Conservation (phyloP, 2,888 invertebrate species). For the Eupithecia subfuscata region DNA sequence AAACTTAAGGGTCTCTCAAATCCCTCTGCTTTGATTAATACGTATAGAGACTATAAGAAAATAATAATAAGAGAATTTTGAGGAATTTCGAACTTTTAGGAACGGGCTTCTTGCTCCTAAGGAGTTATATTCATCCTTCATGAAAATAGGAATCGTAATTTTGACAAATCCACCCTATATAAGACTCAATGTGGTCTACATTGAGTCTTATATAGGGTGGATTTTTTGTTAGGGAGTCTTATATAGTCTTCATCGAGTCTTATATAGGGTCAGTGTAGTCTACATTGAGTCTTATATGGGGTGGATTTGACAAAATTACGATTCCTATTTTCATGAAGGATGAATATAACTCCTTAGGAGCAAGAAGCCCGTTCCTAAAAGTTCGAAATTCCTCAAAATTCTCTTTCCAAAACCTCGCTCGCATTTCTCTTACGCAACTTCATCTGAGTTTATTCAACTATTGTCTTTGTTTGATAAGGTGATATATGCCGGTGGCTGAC, state of each 20-base stretch:
- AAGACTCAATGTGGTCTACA: no score
- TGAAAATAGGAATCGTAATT: no score
- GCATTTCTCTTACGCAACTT: slow-evolving; percentile 4
- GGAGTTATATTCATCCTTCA: no score
- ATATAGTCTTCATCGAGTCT: no score
- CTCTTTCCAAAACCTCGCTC: background rate
- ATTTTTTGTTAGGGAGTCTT: no score
- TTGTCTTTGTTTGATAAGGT: slow-evolving; percentile 38
- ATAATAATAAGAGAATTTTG: no score
- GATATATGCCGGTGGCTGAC: slow-evolving; percentile 56
- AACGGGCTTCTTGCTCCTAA: no score
- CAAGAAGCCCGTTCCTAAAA: background rate
- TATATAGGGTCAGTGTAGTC: no score
- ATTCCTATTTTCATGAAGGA: background rate
- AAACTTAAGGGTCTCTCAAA: background rate
- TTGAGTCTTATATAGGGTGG: no score
- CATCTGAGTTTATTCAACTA: slow-evolving; percentile 33
- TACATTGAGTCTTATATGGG: background rate
- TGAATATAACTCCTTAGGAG: no score
- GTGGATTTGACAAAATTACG: background rate
- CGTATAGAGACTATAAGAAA: background rate
- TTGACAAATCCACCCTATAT: no score
- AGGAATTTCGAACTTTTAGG: no score
- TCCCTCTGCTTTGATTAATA: background rate
- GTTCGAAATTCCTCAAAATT: background rate